phyloP scores from a whole-genome alignment of 2,113 vertebrate species.

The Meleagris gallopavo region DNA sequence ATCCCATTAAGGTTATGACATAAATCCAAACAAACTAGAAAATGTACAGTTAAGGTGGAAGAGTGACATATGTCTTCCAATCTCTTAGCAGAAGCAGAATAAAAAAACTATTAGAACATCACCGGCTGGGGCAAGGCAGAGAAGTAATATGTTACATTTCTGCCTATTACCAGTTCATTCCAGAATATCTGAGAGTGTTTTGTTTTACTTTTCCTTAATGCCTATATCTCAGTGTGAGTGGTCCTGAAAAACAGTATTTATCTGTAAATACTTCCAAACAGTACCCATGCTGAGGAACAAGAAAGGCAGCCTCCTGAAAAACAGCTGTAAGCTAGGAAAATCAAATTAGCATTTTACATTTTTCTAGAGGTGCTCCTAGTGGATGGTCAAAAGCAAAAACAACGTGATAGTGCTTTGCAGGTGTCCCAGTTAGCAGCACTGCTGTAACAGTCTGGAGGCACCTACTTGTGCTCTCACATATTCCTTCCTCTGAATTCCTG shows the following conservation, averaged over 20 bases:
- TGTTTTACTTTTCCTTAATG: conserved; percentile 42
- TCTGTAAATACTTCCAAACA: conserved; percentile 45
- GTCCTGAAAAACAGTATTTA: conserved; percentile 59
- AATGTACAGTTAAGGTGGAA: conserved; percentile 80
- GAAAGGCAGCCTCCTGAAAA: neutral
- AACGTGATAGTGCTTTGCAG: conserved; percentile 66
- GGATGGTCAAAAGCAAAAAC: conserved; percentile 63
- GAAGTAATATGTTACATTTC: conserved; percentile 54
- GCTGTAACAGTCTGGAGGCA: conserved; percentile 4
- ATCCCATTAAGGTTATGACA: conserved; percentile 85
- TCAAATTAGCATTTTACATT: conserved; percentile 40
- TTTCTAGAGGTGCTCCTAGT: conserved; percentile 66
- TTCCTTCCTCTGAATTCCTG: conserved; percentile 14
- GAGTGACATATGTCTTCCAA: conserved; percentile 81
- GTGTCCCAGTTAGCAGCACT: conserved; percentile 47
- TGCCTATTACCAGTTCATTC: conserved; percentile 29
- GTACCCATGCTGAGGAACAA: conserved; percentile 20
- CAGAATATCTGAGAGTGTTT: conserved; percentile 1
- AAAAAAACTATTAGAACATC: conserved; percentile 64
- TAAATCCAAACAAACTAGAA: conserved; percentile 86
- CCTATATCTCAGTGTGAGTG: neutral
- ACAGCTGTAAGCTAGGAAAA: neutral
- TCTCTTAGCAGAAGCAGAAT: conserved; percentile 57
- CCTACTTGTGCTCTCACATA: neutral
- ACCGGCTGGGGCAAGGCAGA: conserved; percentile 30